Percentiles rank a stretch among this genome's conserved stretches.
These are phyloP conservation scores for Drosophila sp. DNA, from an alignment of 1,140 invertebrate species.

Conservation along the genomic window DNA sequence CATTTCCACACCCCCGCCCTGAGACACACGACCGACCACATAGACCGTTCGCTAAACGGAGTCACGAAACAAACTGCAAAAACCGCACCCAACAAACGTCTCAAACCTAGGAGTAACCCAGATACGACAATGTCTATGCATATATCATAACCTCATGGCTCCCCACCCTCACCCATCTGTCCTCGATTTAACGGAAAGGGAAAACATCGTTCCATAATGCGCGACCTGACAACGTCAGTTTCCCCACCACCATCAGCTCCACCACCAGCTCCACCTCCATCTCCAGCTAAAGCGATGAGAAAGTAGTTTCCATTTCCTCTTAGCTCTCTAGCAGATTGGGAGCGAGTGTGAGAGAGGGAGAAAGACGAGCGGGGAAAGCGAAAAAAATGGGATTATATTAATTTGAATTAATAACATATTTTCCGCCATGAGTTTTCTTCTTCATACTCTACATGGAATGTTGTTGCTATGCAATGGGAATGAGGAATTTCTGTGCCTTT, in stretches of 20 bases:
- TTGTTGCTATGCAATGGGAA: slow-evolving; percentile 41
- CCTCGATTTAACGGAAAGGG: slow-evolving; percentile 33
- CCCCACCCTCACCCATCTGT: not conserved
- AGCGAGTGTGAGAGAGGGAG: not conserved
- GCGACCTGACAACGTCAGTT: slow-evolving; percentile 32
- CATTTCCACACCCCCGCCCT: slow-evolving; percentile 36
- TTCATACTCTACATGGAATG: slow-evolving; percentile 39
- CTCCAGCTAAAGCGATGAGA: slow-evolving; percentile 33
- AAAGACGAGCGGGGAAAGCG: not conserved
- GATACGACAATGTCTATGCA: slow-evolving; percentile 61
- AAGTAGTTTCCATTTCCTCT: slow-evolving; percentile 72
- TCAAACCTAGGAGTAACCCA: slow-evolving; percentile 44
- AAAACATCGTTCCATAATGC: slow-evolving; percentile 62
- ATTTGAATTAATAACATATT: slow-evolving; percentile 82
- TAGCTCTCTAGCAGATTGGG: slow-evolving; percentile 17
- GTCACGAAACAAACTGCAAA: slow-evolving; percentile 27
- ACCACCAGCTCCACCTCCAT: not conserved
- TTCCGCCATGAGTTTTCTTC: slow-evolving; percentile 54
- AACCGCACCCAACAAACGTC: slow-evolving; percentile 6
- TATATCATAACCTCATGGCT: slow-evolving; percentile 31
- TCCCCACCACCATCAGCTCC: not conserved
- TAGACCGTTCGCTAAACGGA: slow-evolving; percentile 4
- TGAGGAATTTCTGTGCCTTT: slow-evolving; percentile 34
- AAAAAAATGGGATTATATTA: slow-evolving; percentile 75
- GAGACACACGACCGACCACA: not conserved